Percentiles rank a stretch among this genome's conserved stretches.
Conservation (phyloP, 1,140 invertebrate genomes). For the Nixonia krombeini region DNA sequence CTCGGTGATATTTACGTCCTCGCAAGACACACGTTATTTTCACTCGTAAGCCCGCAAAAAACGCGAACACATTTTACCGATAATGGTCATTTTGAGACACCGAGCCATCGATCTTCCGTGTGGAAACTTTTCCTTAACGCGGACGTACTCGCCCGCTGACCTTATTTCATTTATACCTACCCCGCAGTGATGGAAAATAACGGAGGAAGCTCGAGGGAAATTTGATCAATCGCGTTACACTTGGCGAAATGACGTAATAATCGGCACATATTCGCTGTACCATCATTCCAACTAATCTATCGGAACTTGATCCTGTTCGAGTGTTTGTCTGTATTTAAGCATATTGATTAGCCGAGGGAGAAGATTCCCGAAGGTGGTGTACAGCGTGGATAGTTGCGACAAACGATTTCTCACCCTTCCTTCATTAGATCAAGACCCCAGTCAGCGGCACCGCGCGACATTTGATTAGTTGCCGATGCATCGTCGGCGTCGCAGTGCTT, state of each 20-base stretch:
- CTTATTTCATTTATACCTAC: neutral
- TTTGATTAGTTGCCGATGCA: constrained; percentile 43
- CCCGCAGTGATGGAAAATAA: neutral
- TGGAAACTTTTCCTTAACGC: constrained; percentile 1
- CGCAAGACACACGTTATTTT: neutral
- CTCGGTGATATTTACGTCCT: neutral
- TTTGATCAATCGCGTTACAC: neutral
- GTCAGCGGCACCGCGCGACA: constrained; percentile 1
- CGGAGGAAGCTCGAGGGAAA: neutral
- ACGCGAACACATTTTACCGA: constrained; percentile 5
- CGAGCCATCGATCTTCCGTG: neutral
- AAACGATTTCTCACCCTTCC: neutral
- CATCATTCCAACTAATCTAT: neutral
- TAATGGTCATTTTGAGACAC: constrained; percentile 5
- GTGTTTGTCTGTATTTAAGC: too few relatives aligned
- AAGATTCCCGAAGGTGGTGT: too few relatives aligned
- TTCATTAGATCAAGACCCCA: constrained; percentile 6
- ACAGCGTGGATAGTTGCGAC: neutral
- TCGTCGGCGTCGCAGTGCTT: constrained; percentile 32
- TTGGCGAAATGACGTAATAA: neutral
- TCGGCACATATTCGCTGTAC: neutral
- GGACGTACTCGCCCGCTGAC: neutral
- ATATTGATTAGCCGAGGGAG: too few relatives aligned
- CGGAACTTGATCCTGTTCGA: too few relatives aligned
- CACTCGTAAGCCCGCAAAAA: constrained; percentile 1